These are phyloP conservation scores for Pseudomyrmex cubaensis DNA, from an alignment of 1,140 invertebrate species.

Conservation along the genomic window DNA sequence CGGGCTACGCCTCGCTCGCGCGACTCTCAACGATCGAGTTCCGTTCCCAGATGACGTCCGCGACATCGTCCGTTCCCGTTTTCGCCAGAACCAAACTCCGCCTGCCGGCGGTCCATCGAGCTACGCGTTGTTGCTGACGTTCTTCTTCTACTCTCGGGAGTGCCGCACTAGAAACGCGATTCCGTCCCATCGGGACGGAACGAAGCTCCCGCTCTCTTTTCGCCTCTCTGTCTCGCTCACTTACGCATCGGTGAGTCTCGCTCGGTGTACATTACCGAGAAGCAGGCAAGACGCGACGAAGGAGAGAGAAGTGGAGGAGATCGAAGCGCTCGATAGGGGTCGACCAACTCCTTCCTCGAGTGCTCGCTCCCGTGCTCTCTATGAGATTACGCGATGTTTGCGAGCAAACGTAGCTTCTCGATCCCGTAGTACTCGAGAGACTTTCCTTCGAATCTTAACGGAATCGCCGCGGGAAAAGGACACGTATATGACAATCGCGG, in stretches of 20 bases:
- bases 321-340: conserved; percentile 26
- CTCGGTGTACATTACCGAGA: conserved; percentile 14
- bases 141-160: neutral
- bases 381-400: conserved; percentile 28
- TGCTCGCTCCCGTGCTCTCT: neutral
- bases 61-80: conserved; percentile 38
- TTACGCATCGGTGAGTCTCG: conserved; percentile 60
- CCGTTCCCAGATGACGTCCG: conserved; percentile 10
- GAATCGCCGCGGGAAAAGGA: neutral
- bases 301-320: neutral
- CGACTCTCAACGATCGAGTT: conserved; percentile 38
- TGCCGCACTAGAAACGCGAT: conserved; percentile 37
- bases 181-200: conserved; percentile 63
- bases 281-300: neutral
- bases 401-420: neutral
- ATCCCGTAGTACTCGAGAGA: neutral
- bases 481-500: conserved; percentile 7
- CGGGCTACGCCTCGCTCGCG: conserved; percentile 1
- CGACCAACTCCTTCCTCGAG: neutral
- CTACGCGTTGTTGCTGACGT: conserved; percentile 39
- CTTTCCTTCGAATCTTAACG: neutral
- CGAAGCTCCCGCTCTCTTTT: conserved; percentile 54
- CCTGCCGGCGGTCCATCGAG: conserved; percentile 49
- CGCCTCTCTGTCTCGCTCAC: conserved; percentile 47
- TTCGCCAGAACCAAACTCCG: conserved; percentile 30